Evolutionary conservation across 1,140 invertebrate genomes (phyloP).

Genomic region (Diuraphis noxia): DNA sequence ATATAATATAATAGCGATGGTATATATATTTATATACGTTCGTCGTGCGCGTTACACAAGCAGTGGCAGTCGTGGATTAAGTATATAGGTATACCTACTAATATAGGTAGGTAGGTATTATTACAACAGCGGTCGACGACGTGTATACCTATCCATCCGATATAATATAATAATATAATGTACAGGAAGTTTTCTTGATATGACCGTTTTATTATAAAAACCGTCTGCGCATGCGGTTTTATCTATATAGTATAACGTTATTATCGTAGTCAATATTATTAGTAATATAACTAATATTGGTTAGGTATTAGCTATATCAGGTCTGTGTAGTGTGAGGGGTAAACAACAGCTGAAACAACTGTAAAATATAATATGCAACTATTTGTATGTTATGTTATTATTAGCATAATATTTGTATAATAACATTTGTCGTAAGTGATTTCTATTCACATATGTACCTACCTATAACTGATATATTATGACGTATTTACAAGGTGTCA

Average conservation of each 20-base stretch:
- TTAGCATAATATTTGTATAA: neutral
- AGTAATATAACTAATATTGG: no score
- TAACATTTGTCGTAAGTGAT: neutral
- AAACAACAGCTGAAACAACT: no score
- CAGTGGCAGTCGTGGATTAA: neutral
- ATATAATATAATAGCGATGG: neutral
- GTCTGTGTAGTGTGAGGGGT: no score
- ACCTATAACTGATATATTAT: neutral
- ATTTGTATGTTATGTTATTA: neutral
- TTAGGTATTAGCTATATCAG: no score
- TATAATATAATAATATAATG: neutral
- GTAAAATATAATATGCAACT: no score
- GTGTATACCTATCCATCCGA: no score
- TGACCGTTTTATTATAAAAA: neutral
- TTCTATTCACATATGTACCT: neutral
- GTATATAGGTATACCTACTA: no score
- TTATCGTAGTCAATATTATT: neutral
- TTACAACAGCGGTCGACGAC: no score
- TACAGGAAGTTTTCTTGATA: conserved; percentile 2
- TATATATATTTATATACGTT: neutral
- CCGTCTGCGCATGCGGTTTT: neutral
- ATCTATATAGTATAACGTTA: neutral
- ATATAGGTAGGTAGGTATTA: neutral
- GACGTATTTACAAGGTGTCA: no score
- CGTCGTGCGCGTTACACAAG: neutral